Evolutionary conservation across 2,797 vertebrate genomes (phyloP), one percentile per base, ranked within the genome.

Genomic region (Coregonus ussuriensis): DNA sequence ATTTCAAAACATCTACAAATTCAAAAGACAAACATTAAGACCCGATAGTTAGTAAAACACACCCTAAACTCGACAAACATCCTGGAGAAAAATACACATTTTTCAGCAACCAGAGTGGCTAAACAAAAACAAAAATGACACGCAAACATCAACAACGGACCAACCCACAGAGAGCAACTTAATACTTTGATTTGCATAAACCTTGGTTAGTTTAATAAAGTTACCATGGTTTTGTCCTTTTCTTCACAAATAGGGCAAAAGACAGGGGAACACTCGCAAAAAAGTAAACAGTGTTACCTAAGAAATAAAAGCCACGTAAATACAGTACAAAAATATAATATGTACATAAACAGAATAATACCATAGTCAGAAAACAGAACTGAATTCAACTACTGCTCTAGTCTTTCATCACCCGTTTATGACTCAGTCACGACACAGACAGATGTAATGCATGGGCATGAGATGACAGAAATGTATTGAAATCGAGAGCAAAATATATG

Each of bases 1-100:
- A 71, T 75, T 75, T 74, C 14, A 65, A 78, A 35, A 74, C 76
- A 76, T 63, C 65, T 71, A 72, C 71, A 75, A 41, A 35, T 29
- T 37, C 6, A 29, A 83, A 16, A 76, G 56, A 15, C 69, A 72
- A 63, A 72, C 72, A 71, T n/a, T 14, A 72, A 31, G 65, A 77
- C 76, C 37, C 53, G 56, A 72, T 59, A 75, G 4, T 67, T 74
- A 68, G 72, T 52, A 72, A 41, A 77, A 62, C 53, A 33, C 25
- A 53, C 25, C 29, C 6, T 16, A 54, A 31, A 54, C 15, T 14
- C 5, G 3, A n/a, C 52, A 53, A 31, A 72, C 21, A 54, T 52
- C 25, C 16, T 53, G 4, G 47, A 52, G 13, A 51, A 5, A 52
- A 70, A 74, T 47, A 68, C 33, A 54, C 21, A 47, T 51, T 21